Evolutionary conservation across 2,113 vertebrate genomes (phyloP).

Genomic region (Oxyruncus cristatus): DNA sequence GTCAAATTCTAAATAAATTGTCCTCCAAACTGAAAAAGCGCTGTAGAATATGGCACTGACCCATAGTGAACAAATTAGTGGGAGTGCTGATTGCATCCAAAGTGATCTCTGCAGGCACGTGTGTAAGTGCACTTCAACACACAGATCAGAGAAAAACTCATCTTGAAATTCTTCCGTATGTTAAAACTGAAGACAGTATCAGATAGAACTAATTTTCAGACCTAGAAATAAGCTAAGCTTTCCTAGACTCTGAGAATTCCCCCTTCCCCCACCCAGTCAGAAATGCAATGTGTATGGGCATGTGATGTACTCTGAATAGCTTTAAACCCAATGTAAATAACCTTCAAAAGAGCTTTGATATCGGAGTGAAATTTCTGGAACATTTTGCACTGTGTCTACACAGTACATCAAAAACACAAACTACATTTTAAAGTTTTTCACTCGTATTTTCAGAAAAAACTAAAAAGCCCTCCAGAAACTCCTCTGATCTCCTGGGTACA

Average conservation of each 20-base stretch:
- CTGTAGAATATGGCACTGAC: neutral
- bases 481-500: neutral
- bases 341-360: neutral
- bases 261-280: neutral
- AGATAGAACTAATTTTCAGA: neutral
- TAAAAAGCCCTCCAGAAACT: neutral
- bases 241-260: neutral
- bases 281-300: neutral
- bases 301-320: neutral
- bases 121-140: neutral
- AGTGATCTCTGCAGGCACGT: fast-evolving
- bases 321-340: neutral
- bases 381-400: neutral
- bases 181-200: neutral
- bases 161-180: neutral
- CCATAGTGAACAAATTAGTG: neutral
- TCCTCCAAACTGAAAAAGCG: neutral
- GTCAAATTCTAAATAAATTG: neutral
- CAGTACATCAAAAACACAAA: neutral
- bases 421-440: neutral
- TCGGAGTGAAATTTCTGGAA: neutral
- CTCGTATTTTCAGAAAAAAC: neutral
- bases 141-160: neutral
- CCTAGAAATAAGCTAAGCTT: neutral
- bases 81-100: neutral